A percentile compares a stretch with the other conserved stretches of the same genome.
These are phyloP conservation scores for Sarcophaga rosellei DNA, from an alignment of 2,888 invertebrate genomes.

Conservation along the genomic window DNA sequence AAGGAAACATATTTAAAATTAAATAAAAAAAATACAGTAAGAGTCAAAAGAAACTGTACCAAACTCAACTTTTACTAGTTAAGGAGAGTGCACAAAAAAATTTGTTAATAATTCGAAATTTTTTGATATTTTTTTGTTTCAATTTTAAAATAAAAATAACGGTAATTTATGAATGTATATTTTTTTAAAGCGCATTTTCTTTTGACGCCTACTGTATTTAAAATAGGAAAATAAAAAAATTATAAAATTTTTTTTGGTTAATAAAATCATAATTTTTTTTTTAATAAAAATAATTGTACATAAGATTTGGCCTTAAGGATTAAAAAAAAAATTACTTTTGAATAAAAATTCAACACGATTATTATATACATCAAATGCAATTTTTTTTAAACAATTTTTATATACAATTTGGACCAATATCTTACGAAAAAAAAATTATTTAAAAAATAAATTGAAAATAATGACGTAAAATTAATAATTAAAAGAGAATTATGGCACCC, in stretches of 20 bases:
- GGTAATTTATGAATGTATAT: no score
- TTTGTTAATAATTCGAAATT: no score
- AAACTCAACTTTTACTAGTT: no score
- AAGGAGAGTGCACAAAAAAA: no score
- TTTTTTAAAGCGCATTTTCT: no score
- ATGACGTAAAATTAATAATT: conserved; percentile 23
- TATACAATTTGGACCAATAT: neutral
- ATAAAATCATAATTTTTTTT: conserved; percentile 21
- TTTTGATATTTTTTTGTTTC: no score
- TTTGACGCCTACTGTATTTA: neutral
- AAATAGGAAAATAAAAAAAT: neutral
- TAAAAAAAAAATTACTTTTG: conserved; percentile 13
- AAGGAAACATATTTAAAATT: conserved; percentile 30
- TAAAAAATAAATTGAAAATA: conserved; percentile 19
- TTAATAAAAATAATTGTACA: conserved; percentile 3
- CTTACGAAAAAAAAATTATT: conserved; percentile 11
- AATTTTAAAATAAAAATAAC: no score
- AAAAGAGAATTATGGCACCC: conserved; percentile 72
- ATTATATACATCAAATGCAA: conserved; percentile 8
- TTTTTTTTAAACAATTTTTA: neutral
- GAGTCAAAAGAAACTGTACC: no score
- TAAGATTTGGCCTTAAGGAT: conserved; percentile 23
- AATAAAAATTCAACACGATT: no score
- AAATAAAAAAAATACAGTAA: conserved; percentile 13
- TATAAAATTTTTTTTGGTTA: conserved; percentile 21